These are phyloP conservation scores for Diglossa brunneiventris DNA, from an alignment of 2,113 vertebrate species.

Conservation along the genomic window DNA sequence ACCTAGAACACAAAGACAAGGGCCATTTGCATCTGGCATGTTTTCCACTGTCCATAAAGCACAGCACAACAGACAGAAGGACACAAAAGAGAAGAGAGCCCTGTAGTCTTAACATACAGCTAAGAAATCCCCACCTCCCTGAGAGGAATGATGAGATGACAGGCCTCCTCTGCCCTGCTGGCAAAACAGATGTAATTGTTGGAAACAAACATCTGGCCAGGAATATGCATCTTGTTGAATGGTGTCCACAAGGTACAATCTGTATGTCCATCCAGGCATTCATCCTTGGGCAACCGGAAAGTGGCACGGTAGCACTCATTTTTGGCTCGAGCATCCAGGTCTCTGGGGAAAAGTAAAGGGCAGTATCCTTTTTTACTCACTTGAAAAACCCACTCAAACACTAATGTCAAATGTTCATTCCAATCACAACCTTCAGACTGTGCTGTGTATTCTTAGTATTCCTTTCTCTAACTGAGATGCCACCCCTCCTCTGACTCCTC, in stretches of 20 bases:
- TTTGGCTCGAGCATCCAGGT: conserved; percentile 92
- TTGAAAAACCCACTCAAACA: not conserved
- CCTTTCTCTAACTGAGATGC: conserved; percentile 30
- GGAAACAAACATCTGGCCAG: conserved; percentile 96
- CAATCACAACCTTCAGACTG: not conserved
- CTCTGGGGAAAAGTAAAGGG: conserved; percentile 71
- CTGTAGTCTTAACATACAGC: not conserved
- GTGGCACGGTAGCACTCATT: conserved; percentile 90
- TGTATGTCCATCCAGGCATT: conserved; percentile 93
- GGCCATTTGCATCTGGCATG: not conserved
- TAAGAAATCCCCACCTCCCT: conserved; percentile 81
- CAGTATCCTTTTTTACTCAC: not conserved
- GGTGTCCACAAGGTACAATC: conserved; percentile 96
- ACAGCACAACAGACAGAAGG: not conserved
- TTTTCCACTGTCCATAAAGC: not conserved
- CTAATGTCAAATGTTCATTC: not conserved
- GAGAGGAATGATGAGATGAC: conserved; percentile 94
- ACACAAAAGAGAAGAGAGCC: not conserved
- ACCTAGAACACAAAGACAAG: conserved; percentile 76
- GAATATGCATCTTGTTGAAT: conserved; percentile 92
- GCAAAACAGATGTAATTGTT: conserved; percentile 97
- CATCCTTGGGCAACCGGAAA: conserved; percentile 90
- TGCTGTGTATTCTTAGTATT: conserved; percentile 1
- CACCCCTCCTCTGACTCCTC: conserved; percentile 8
- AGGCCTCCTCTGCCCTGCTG: conserved; percentile 90